Conservation (phyloP, 2,888 invertebrate genomes). For the Gasteruption jaculator region DNA sequence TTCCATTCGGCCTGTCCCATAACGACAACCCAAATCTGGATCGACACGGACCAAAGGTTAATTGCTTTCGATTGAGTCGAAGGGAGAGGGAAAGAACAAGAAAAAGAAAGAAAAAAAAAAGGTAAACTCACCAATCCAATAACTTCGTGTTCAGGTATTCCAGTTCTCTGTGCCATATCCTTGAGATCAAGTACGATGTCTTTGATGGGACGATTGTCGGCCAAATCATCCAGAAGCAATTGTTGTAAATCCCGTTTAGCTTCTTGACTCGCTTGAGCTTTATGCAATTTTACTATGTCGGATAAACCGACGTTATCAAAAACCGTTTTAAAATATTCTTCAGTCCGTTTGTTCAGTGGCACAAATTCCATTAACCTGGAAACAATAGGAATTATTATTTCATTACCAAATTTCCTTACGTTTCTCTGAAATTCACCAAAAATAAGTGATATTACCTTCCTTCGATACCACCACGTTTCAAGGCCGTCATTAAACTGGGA, state of each 20-base stretch:
- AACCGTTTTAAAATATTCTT: conserved; percentile 77
- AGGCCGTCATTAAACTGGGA: conserved; percentile 76
- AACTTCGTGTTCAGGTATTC: conserved; percentile 88
- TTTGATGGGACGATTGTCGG: conserved; percentile 79
- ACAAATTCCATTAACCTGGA: conserved; percentile 85
- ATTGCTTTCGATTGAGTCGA: too few species aligned
- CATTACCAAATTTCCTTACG: neutral
- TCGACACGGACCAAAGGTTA: conserved; percentile 16
- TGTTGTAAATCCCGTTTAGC: conserved; percentile 75
- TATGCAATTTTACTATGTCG: conserved; percentile 76
- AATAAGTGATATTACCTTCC: conserved; percentile 45
- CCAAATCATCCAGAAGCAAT: conserved; percentile 76
- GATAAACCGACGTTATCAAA: conserved; percentile 78
- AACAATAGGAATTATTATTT: neutral
- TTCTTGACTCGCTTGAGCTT: conserved; percentile 80
- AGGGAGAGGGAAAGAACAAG: too few species aligned
- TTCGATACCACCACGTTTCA: conserved; percentile 81
- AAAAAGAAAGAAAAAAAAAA: too few species aligned
- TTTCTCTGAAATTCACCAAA: conserved; percentile 15
- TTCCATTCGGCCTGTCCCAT: conserved; percentile 98
- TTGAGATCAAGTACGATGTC: conserved; percentile 82
- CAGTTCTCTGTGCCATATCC: conserved; percentile 78
- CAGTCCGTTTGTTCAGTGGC: conserved; percentile 89
- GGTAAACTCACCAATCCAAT: conserved; percentile 69
- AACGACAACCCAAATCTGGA: conserved; percentile 88